phyloP scores from a whole-genome alignment of 2,797 vertebrate genomes.

The Myotis pilosus region DNA sequence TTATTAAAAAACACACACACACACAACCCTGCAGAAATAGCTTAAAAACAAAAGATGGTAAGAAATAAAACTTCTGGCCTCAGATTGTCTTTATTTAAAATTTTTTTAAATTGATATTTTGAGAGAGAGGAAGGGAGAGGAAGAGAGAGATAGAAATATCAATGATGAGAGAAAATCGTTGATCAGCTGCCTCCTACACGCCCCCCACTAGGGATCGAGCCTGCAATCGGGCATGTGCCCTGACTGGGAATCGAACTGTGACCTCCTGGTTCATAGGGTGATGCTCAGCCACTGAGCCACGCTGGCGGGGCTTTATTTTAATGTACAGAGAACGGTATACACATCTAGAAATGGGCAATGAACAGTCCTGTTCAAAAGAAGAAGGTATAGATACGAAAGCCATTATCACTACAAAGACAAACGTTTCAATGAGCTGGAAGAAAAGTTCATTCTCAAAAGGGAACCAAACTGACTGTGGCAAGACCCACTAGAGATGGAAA shows the following conservation, averaged over 20 bases:
- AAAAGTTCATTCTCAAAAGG: not conserved
- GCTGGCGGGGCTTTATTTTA: not conserved
- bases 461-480: not conserved
- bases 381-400: not conserved
- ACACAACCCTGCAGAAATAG: not conserved
- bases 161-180: not conserved
- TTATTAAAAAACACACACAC: too few relatives aligned
- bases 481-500: not conserved
- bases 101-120: not conserved
- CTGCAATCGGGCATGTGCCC: not conserved
- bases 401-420: not conserved
- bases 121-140: not conserved
- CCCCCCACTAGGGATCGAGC: not conserved
- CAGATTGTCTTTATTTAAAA: not conserved
- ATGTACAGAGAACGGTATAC: not conserved
- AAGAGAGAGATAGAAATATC: not conserved
- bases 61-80: not conserved
- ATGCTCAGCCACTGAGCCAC: not conserved
- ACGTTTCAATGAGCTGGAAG: not conserved
- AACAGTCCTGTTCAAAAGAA: slow-evolving; percentile 19
- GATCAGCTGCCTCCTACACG: not conserved
- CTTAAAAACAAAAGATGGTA: not conserved
- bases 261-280: not conserved
- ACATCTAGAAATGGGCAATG: not conserved
- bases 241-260: not conserved